These are phyloP conservation scores for Drosophila ananassae DNA, from an alignment of 1,140 invertebrate genomes.

Conservation along the genomic window DNA sequence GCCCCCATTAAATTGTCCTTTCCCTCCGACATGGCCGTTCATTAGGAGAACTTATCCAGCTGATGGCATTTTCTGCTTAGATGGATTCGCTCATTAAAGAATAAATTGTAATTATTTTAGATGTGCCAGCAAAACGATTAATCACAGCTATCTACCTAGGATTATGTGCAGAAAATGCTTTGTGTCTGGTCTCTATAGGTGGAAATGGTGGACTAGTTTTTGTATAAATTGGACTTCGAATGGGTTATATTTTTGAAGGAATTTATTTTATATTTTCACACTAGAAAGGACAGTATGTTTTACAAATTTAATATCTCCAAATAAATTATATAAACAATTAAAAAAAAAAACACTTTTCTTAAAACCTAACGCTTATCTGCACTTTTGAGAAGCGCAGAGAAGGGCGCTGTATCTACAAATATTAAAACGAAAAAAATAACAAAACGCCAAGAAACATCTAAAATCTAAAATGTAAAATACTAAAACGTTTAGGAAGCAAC, in stretches of 20 bases:
- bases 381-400: too few relatives aligned
- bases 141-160: slow-evolving; percentile 37
- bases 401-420: too few relatives aligned
- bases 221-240: neutral
- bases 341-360: too few relatives aligned
- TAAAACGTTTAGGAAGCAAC: neutral
- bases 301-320: too few relatives aligned
- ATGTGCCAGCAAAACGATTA: slow-evolving; percentile 36
- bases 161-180: slow-evolving; percentile 11
- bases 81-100: slow-evolving; percentile 65
- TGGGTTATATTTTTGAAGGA: too few relatives aligned
- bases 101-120: slow-evolving; percentile 66
- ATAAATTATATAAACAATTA: too few relatives aligned
- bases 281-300: too few relatives aligned
- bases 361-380: too few relatives aligned
- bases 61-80: slow-evolving; percentile 33
- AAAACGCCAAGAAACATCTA: neutral
- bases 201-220: neutral
- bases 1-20: neutral
- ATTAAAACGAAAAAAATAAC: too few relatives aligned
- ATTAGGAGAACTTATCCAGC: slow-evolving; percentile 15
- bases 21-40: neutral
- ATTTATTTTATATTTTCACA: too few relatives aligned
- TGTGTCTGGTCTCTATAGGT: neutral
- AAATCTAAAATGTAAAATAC: neutral